A percentile compares a stretch with the other conserved stretches of the same genome.
Evolutionary conservation across 2,797 vertebrate genomes (phyloP).

Genomic region (Ctenosaura bakeri): DNA sequence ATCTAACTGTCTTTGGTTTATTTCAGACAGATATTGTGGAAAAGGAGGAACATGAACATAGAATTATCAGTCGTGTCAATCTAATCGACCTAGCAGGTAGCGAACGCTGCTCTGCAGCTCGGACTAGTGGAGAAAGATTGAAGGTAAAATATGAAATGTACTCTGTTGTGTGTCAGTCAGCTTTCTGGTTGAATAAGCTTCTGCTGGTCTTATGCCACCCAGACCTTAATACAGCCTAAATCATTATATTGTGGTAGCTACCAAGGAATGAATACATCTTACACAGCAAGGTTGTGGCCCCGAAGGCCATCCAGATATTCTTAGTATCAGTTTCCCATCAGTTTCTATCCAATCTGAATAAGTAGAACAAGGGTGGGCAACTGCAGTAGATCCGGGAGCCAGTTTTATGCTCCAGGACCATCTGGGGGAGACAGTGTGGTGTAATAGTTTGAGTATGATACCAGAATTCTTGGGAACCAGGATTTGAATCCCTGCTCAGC

Average conservation of each 20-base stretch:
- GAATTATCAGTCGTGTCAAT: slow-evolving; percentile 92
- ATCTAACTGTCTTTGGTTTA: slow-evolving; percentile 4
- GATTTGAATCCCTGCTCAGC: too few species aligned
- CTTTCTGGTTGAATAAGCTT: background rate
- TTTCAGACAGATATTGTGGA: slow-evolving; percentile 90
- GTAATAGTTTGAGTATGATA: too few species aligned
- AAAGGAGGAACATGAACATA: slow-evolving; percentile 90
- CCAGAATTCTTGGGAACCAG: too few species aligned
- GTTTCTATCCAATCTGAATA: too few species aligned
- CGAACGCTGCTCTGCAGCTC: slow-evolving; percentile 88
- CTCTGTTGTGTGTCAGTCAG: background rate
- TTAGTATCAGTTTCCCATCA: too few species aligned
- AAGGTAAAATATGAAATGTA: slow-evolving; percentile 81
- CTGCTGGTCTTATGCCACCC: background rate
- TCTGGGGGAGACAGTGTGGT: too few species aligned
- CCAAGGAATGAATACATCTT: background rate
- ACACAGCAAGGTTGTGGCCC: background rate
- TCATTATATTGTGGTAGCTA: background rate
- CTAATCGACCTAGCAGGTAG: slow-evolving; percentile 95
- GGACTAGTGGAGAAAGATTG: slow-evolving; percentile 89
- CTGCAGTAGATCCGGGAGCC: too few species aligned
- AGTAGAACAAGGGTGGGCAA: too few species aligned
- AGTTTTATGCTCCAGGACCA: too few species aligned
- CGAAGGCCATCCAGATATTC: too few species aligned
- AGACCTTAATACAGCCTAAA: background rate